These are phyloP conservation scores for Elysia crispata DNA, from an alignment of 2,888 invertebrate species.

Conservation along the genomic window DNA sequence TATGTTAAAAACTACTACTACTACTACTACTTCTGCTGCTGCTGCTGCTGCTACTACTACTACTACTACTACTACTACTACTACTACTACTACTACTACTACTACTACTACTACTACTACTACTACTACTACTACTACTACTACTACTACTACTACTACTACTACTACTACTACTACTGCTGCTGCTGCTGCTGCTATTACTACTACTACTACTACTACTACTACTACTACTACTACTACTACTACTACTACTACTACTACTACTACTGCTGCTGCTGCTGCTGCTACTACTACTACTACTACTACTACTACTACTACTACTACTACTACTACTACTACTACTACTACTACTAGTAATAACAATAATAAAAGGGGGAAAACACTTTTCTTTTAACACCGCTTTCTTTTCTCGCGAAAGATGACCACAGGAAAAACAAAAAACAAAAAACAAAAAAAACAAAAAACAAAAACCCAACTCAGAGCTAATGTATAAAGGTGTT, in stretches of 20 bases:
- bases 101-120: constrained; percentile 52
- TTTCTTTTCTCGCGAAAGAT: too few species aligned
- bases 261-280: constrained; percentile 49
- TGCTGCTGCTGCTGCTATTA: constrained; percentile 40
- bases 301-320: constrained; percentile 40
- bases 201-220: constrained; percentile 45
- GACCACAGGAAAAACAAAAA: too few species aligned
- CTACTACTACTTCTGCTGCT: too few species aligned
- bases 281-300: constrained; percentile 45
- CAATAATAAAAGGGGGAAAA: too few species aligned
- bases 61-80: constrained; percentile 55
- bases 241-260: constrained; percentile 47
- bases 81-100: constrained; percentile 53
- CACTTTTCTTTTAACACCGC: too few species aligned
- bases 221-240: constrained; percentile 48
- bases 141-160: constrained; percentile 52
- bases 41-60: constrained; percentile 51
- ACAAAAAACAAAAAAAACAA: too few species aligned
- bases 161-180: constrained; percentile 48
- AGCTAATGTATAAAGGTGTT: too few species aligned
- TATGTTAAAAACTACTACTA: too few species aligned
- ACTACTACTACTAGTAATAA: constrained; percentile 13
- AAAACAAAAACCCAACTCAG: too few species aligned
- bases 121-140: constrained; percentile 53
- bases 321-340: constrained; percentile 38